These are phyloP conservation scores for Dilophus febrilis DNA, from an alignment of 2,888 invertebrate species.

Conservation along the genomic window DNA sequence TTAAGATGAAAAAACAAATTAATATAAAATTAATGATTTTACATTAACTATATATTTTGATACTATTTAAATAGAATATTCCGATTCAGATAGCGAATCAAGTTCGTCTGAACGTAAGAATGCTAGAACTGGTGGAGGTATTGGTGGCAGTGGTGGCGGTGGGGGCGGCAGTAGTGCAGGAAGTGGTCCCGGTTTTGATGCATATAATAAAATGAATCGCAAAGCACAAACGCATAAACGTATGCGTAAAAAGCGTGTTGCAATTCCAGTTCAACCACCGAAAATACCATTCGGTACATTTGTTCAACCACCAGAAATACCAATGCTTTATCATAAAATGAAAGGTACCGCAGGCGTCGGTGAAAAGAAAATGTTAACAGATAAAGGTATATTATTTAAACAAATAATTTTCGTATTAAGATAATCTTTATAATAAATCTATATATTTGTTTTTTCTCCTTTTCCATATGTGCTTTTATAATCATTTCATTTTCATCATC, in stretches of 20 bases:
- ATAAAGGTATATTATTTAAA: conserved; percentile 29
- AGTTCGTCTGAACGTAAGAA: conserved; percentile 26
- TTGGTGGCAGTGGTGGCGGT: too few species aligned
- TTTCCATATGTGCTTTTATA: too few species aligned
- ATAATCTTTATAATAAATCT: too few species aligned
- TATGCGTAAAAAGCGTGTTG: conserved; percentile 53
- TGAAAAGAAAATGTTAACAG: conserved; percentile 12
- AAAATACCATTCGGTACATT: conserved; percentile 54
- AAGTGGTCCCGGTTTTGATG: conserved; percentile 38
- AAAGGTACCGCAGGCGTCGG: too few species aligned
- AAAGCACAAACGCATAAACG: conserved; percentile 54
- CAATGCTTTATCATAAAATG: conserved; percentile 34
- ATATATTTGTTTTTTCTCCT: not conserved
- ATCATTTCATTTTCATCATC: not conserved
- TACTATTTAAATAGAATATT: conserved; percentile 40
- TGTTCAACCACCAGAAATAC: conserved; percentile 47
- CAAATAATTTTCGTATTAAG: too few species aligned
- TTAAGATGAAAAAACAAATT: too few species aligned
- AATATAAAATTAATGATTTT: too few species aligned
- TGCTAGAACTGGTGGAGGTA: conserved; percentile 24
- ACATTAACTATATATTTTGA: conserved; percentile 14
- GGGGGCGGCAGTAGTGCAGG: too few species aligned
- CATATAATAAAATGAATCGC: conserved; percentile 45
- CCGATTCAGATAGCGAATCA: conserved; percentile 79
- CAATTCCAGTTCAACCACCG: conserved; percentile 73